These are phyloP conservation scores for Prunella himalayana DNA, from an alignment of 2,113 vertebrate genomes.

Conservation along the genomic window DNA sequence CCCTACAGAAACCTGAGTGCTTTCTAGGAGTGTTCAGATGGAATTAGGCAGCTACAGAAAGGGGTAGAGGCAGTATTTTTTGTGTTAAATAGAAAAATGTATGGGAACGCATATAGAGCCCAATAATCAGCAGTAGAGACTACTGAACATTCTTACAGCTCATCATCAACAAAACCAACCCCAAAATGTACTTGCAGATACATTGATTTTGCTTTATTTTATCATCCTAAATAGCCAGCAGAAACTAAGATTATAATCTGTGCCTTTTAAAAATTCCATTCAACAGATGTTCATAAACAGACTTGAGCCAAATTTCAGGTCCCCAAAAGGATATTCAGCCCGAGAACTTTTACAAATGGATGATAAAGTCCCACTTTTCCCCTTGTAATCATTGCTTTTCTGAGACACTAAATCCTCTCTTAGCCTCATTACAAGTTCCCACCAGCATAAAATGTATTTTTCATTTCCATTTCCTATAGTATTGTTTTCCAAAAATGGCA, in stretches of 20 bases:
- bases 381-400: conserved; percentile 34
- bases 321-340: conserved; percentile 41
- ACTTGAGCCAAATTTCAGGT: conserved; percentile 50
- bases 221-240: neutral
- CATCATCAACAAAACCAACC: neutral
- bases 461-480: conserved; percentile 40
- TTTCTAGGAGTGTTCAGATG: neutral
- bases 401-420: conserved; percentile 51
- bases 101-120: neutral
- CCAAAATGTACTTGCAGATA: neutral
- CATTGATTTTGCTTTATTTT: neutral
- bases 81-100: neutral
- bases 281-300: conserved; percentile 52
- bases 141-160: neutral
- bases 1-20: neutral
- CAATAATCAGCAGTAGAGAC: neutral
- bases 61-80: neutral
- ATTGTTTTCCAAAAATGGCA: conserved; percentile 42
- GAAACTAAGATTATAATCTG: conserved; percentile 49
- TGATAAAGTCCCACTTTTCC: conserved; percentile 3
- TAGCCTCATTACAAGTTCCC: conserved; percentile 59
- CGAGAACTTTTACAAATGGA: conserved; percentile 46
- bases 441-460: conserved; percentile 45
- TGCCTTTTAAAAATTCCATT: conserved; percentile 53
- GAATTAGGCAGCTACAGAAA: neutral